Evolutionary conservation across 1,140 invertebrate species (phyloP).

Genomic region (Telenomus remus): DNA sequence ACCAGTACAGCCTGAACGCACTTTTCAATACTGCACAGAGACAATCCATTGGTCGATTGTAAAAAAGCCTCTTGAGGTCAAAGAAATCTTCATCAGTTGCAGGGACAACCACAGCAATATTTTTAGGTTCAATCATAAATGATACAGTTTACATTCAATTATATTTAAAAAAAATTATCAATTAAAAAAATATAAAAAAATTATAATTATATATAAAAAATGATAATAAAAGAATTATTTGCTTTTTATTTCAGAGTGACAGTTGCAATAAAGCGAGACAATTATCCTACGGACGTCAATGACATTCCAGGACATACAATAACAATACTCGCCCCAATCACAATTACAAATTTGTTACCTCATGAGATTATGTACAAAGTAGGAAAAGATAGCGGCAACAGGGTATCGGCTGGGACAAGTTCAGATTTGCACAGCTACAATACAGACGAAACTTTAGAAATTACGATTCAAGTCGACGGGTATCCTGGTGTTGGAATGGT

Average conservation of each 20-base stretch:
- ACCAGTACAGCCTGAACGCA: slow-evolving; percentile 72
- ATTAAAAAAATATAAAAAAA: slow-evolving; percentile 1
- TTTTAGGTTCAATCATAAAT: slow-evolving; percentile 61
- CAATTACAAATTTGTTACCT: slow-evolving; percentile 86
- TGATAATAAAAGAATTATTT: too few species aligned
- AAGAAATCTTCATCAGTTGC: slow-evolving; percentile 73
- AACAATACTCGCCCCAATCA: slow-evolving; percentile 87
- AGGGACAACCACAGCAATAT: slow-evolving; percentile 69
- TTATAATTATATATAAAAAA: slow-evolving; percentile 13
- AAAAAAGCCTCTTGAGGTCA: slow-evolving; percentile 77
- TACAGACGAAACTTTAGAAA: slow-evolving; percentile 81
- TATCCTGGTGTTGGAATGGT: slow-evolving; percentile 83
- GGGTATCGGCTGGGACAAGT: slow-evolving; percentile 80
- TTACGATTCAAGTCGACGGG: slow-evolving; percentile 87
- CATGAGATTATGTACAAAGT: slow-evolving; percentile 82
- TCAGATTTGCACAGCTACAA: slow-evolving; percentile 73
- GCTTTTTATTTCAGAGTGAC: slow-evolving; percentile 83
- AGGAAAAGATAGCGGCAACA: slow-evolving; percentile 73
- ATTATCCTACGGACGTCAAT: slow-evolving; percentile 82
- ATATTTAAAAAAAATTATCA: background rate
- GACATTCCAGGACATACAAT: slow-evolving; percentile 89
- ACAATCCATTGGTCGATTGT: slow-evolving; percentile 81
- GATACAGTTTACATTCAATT: background rate
- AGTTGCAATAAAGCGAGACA: slow-evolving; percentile 85
- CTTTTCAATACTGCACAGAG: slow-evolving; percentile 79